Evolutionary conservation across 2,113 vertebrate genomes (phyloP).

Genomic region (Neomonachus schauinslandi): DNA sequence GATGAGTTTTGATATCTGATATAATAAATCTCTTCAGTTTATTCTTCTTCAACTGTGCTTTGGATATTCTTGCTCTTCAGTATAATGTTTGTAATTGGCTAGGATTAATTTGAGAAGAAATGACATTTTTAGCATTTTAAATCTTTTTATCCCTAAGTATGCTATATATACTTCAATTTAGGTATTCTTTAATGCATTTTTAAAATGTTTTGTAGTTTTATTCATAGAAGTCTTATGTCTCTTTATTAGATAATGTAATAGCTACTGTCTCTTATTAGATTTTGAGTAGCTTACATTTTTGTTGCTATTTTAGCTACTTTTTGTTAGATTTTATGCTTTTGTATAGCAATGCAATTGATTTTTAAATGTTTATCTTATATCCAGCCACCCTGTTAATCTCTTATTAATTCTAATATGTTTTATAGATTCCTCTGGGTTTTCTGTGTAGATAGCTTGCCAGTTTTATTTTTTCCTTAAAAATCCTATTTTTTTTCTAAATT

Average conservation of each 20-base stretch:
- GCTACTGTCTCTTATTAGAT: neutral
- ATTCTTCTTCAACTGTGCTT: neutral
- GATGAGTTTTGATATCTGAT: neutral
- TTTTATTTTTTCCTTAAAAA: constrained; percentile 13
- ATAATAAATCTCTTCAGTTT: neutral
- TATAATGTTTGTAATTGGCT: neutral
- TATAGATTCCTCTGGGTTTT: neutral
- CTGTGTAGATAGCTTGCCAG: neutral
- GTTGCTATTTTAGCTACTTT: constrained; percentile 13
- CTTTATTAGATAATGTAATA: neutral
- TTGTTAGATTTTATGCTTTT: constrained; percentile 17
- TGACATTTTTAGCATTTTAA: neutral
- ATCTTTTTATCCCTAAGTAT: neutral
- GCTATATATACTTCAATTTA: neutral
- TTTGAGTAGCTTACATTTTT: constrained; percentile 15
- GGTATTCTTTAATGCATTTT: neutral
- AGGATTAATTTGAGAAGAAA: neutral
- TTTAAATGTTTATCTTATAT: constrained; percentile 42
- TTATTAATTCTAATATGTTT: neutral
- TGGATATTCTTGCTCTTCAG: neutral
- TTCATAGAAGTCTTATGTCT: neutral
- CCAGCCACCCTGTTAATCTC: neutral
- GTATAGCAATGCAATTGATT: neutral
- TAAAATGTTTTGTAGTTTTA: neutral
- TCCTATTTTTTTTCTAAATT: neutral